Base-by-base conservation (phyloP, 1,140 invertebrate genomes). In the Cyclargus thomasi region DNA sequence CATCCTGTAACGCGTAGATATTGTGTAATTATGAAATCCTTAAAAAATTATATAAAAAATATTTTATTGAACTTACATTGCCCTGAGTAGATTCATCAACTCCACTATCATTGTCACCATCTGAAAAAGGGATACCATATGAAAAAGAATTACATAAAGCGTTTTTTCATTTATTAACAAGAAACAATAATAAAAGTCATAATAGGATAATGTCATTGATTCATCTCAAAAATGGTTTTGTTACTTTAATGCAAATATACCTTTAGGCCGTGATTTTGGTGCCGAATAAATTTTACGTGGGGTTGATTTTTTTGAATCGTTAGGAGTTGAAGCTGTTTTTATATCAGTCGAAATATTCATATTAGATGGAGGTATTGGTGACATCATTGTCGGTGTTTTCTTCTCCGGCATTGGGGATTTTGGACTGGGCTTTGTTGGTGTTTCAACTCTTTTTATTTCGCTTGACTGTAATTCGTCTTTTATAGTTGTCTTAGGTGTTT, bases 81-180 rank as follows among this genome's bases (percentile, higher is more conserved):
- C 94, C 93, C 89, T 95, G 94, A 63, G 93, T 94, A 53, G 94
- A 93, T 84, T 95, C 95, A 81, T 95, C 94, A 16, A 95, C 94
- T 53, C 94, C 94, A 85, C 94, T 95, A 78, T 95, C 95, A 78
- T 95, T 95, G 84, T 95, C 94, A 23, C 94, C 93, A 90, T 95
- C 95, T 96, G 91, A 70, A 92, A 93, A 59, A 47, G 1, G 3
- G 11, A 16, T 20, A 21, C 10, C 10, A 11, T 59, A 20, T 55
- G 7, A 59, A 20, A 11, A 22, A 8, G 5, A 21, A 1, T 10
- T 63, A 62, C 66, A 64, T 36, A 39, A 62, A 70, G 63, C 64
- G 53, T 35, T 23, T 67, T n/a, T 67, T 23, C n/a, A 21, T 1
- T 21, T 62, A 29, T 29, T 29, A 62, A 64, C 7, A 21, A 2